Evolutionary conservation across 2,113 vertebrate genomes (phyloP).

Genomic region (Phylloscopus trochiloides): DNA sequence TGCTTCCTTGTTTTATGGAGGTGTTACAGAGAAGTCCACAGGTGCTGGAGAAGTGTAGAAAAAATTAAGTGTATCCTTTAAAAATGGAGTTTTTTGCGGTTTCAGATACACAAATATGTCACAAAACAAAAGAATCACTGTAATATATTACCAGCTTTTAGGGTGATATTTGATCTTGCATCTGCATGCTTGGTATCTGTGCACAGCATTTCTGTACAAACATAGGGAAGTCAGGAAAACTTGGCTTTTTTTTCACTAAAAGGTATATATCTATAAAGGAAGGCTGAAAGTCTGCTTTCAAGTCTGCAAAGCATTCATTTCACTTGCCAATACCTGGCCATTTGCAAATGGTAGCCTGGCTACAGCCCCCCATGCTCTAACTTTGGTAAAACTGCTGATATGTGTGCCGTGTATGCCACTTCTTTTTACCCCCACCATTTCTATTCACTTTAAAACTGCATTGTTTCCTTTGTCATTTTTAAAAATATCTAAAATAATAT

Average conservation of each 20-base stretch:
- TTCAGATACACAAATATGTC: neutral
- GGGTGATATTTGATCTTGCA: neutral
- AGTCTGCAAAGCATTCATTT: neutral
- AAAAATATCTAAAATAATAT: neutral
- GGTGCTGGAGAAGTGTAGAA: neutral
- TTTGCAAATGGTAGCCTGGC: neutral
- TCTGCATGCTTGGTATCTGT: neutral
- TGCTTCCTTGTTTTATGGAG: neutral
- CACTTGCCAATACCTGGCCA: neutral
- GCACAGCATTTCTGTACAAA: neutral
- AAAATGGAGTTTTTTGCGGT: neutral
- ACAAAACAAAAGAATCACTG: neutral
- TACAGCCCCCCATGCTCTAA: neutral
- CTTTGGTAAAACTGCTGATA: neutral
- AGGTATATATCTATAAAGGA: neutral
- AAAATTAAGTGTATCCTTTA: neutral
- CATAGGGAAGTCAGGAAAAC: neutral
- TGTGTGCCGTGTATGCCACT: neutral
- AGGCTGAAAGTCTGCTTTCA: neutral
- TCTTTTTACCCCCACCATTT: neutral
- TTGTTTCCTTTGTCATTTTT: neutral
- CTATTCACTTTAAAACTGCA: neutral
- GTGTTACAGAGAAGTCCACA: neutral
- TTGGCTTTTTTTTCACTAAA: rapidly evolving
- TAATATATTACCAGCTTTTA: neutral